phyloP scores from a whole-genome alignment of 2,113 vertebrate species.

The Xenus cinereus region DNA sequence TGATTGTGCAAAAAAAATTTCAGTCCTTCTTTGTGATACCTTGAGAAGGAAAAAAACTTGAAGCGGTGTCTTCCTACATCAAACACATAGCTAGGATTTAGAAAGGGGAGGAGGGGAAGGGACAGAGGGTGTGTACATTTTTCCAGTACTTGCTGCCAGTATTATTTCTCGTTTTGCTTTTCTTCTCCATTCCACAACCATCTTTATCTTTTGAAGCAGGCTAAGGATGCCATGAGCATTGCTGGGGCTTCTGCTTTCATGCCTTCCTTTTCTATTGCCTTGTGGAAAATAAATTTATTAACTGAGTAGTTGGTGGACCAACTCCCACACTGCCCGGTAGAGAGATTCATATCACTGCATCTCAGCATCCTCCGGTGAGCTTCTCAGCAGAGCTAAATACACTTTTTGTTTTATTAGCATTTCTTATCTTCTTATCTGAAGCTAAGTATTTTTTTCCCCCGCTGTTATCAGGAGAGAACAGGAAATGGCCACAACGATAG shows the following conservation, averaged over 20 bases:
- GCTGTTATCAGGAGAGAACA: slow-evolving; percentile 5
- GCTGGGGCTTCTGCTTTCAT: not conserved
- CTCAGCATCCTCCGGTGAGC: not conserved
- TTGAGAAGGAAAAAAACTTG: not conserved
- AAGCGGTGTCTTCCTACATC: not conserved
- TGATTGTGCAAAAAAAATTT: not conserved
- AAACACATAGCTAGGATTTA: not conserved
- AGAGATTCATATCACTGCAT: not conserved
- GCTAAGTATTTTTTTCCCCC: slow-evolving; percentile 16
- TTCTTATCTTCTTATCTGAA: slow-evolving; percentile 41
- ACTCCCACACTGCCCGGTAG: not conserved
- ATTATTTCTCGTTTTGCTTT: not conserved
- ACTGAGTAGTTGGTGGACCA: not conserved
- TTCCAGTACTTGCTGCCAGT: not conserved
- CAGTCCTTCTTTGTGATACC: not conserved
- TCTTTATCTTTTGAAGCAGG: slow-evolving; percentile 21
- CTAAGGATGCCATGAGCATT: slow-evolving; percentile 1
- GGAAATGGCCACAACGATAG: not conserved
- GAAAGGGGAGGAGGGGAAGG: not conserved
- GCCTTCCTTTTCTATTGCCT: not conserved
- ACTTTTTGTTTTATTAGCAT: slow-evolving; percentile 35
- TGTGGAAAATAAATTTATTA: slow-evolving; percentile 35
- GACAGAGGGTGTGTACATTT: not conserved
- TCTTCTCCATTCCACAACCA: not conserved
- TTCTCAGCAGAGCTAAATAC: slow-evolving; percentile 2